These are phyloP conservation scores for Drosophila ustulata DNA, from an alignment of 2,888 invertebrate genomes.

Conservation along the genomic window DNA sequence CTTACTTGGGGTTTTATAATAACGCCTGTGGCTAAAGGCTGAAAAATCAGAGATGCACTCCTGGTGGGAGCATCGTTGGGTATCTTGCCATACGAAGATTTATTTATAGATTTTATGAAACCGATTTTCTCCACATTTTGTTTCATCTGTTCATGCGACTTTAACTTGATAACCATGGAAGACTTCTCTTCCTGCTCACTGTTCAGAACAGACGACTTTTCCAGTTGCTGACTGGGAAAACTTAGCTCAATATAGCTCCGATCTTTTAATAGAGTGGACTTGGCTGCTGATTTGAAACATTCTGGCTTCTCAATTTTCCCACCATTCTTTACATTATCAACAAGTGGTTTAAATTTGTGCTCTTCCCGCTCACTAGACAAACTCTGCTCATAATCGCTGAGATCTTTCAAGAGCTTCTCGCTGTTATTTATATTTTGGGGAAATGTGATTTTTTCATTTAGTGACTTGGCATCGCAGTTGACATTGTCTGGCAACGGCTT, in stretches of 20 bases:
- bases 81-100: neutral
- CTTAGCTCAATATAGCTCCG: neutral
- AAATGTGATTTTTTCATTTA: slow-evolving; percentile 75
- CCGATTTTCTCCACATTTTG: neutral
- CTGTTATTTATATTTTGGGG: slow-evolving; percentile 52
- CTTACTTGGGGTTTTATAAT: neutral
- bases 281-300: neutral
- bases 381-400: slow-evolving; percentile 77
- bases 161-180: slow-evolving; percentile 4
- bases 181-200: slow-evolving; percentile 41
- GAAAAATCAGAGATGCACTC: neutral
- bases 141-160: slow-evolving; percentile 22
- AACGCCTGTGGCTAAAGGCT: neutral
- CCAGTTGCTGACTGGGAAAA: neutral
- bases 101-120: neutral
- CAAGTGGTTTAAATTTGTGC: slow-evolving; percentile 21
- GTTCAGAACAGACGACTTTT: slow-evolving; percentile 1
- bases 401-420: slow-evolving; percentile 45
- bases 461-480: slow-evolving; percentile 53
- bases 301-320: neutral
- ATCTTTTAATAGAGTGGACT: neutral
- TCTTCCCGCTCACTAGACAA: slow-evolving; percentile 44
- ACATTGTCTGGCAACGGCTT: slow-evolving; percentile 34
- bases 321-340: slow-evolving; percentile 2
- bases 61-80: neutral